Percentiles rank a stretch among this genome's conserved stretches.
phyloP scores from a whole-genome alignment of 2,113 vertebrate genomes.

The Seriola aureovittata region DNA sequence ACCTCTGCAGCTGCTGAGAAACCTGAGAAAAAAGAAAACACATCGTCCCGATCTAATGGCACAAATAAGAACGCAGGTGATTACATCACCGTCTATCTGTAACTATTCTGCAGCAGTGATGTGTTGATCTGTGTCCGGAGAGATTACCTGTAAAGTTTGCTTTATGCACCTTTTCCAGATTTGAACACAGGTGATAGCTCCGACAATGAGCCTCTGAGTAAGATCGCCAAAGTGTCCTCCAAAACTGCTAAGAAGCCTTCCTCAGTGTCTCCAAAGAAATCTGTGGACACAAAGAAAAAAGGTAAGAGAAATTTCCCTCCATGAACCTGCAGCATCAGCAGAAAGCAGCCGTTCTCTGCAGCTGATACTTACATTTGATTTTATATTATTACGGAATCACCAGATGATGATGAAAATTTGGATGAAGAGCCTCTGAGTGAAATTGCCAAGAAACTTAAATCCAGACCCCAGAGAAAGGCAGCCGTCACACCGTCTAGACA shows the following conservation, averaged over 20 bases:
- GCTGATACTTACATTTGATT: not conserved
- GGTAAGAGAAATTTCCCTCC: slow-evolving; percentile 17
- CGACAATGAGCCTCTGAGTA: slow-evolving; percentile 54
- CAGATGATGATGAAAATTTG: slow-evolving; percentile 13
- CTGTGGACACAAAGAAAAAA: slow-evolving; percentile 40
- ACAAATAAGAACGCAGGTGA: slow-evolving; percentile 55
- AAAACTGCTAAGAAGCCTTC: slow-evolving; percentile 43
- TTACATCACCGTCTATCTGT: not conserved
- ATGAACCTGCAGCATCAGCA: not conserved
- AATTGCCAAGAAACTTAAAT: slow-evolving; percentile 25
- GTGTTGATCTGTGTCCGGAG: not conserved
- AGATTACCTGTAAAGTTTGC: not conserved
- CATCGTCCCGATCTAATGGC: slow-evolving; percentile 27
- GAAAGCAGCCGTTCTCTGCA: not conserved
- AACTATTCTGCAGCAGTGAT: no score
- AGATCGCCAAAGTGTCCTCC: slow-evolving; percentile 21
- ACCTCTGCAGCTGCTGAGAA: slow-evolving; percentile 3
- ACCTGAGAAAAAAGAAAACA: slow-evolving; percentile 34
- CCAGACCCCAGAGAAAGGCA: slow-evolving; percentile 10
- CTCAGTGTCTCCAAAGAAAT: slow-evolving; percentile 23
- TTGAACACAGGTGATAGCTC: slow-evolving; percentile 37
- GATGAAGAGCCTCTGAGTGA: slow-evolving; percentile 61
- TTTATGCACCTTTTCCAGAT: not conserved
- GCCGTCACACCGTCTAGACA: not conserved
- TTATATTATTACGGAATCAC: slow-evolving; percentile 14